These are phyloP conservation scores for Progne subis DNA, from an alignment of 2,113 vertebrate species.

Conservation along the genomic window DNA sequence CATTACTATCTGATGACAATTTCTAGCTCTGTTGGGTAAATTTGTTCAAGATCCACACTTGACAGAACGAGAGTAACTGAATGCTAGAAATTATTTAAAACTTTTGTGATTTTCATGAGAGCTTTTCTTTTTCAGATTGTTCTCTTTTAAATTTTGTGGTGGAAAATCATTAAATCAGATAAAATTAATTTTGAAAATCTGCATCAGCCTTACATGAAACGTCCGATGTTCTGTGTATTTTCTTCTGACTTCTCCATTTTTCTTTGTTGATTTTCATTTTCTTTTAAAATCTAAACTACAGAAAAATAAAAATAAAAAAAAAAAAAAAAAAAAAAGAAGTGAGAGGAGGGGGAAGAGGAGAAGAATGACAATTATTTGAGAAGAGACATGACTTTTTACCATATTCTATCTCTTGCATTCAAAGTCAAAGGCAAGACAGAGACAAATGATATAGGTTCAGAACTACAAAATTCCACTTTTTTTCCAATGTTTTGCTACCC, in stretches of 20 bases:
- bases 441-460: background rate
- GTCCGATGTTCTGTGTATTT: fast-evolving
- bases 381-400: background rate
- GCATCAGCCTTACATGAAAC: background rate
- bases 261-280: background rate
- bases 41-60: background rate
- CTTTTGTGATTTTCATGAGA: background rate
- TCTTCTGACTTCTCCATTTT: background rate
- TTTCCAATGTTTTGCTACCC: background rate
- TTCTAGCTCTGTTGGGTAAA: background rate
- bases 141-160: background rate
- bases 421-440: background rate
- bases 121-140: background rate
- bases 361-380: background rate
- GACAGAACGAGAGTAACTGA: background rate
- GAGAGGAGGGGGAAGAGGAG: fast-evolving
- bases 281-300: background rate
- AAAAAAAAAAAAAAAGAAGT: fast-evolving
- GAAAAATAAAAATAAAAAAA: background rate
- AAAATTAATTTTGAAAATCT: background rate
- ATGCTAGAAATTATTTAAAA: background rate
- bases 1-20: background rate
- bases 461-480: background rate
- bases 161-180: background rate
- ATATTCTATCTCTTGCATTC: background rate